Conservation (phyloP, 2,797 vertebrate species). For the Sciurus vulgaris region DNA sequence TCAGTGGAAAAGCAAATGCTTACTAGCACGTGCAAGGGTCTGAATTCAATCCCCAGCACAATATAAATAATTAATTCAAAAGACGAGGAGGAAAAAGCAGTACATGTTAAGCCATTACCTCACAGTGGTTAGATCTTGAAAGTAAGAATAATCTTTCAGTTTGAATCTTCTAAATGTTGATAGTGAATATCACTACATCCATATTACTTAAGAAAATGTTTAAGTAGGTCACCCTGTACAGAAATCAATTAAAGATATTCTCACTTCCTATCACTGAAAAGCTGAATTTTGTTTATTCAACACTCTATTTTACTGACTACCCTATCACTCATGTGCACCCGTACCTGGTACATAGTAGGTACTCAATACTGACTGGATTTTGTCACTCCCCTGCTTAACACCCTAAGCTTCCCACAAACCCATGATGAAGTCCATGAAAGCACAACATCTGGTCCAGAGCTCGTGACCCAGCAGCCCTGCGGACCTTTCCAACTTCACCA, state of each 20-base stretch:
- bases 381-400: neutral
- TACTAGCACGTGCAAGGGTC: neutral
- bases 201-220: neutral
- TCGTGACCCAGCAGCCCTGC: neutral
- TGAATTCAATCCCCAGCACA: neutral
- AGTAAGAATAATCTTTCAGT: neutral
- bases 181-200: neutral
- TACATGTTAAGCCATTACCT: slow-evolving; percentile 27
- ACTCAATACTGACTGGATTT: neutral
- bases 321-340: neutral
- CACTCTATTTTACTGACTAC: neutral
- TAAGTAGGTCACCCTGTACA: neutral
- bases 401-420: neutral
- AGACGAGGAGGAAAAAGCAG: neutral
- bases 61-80: neutral
- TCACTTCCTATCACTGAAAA: neutral
- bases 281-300: neutral
- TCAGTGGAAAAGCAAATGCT: neutral
- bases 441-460: neutral
- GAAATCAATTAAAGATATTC: neutral
- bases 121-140: neutral
- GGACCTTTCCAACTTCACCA: neutral
- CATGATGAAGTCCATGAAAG: neutral
- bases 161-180: slow-evolving; percentile 48
- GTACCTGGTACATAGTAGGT: neutral